Conservation (phyloP, 2,113 vertebrate species). For the Sula dactylatra region DNA sequence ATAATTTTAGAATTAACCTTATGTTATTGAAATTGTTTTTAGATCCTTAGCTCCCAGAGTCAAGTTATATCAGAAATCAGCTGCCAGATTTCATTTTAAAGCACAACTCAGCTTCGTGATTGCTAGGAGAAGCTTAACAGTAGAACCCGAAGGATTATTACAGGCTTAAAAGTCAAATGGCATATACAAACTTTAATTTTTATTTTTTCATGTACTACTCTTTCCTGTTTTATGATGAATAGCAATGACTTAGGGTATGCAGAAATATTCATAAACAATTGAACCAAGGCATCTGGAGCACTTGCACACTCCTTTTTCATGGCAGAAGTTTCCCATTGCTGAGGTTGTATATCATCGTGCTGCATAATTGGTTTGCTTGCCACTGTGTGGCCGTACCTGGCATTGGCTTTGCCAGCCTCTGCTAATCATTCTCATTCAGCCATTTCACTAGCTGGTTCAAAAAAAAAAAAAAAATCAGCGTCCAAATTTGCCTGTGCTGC, state of each 20-base stretch:
- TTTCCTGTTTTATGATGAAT: neutral
- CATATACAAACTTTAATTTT: neutral
- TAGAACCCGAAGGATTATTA: neutral
- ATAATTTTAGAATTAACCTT: neutral
- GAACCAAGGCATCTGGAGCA: neutral
- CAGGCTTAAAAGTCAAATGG: neutral
- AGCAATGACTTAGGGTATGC: neutral
- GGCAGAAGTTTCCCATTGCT: neutral
- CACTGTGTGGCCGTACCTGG: neutral
- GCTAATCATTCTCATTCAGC: neutral
- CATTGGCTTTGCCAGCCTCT: neutral
- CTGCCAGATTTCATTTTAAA: constrained; percentile 13
- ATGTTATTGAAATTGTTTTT: neutral
- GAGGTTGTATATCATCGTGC: neutral
- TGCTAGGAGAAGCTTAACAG: neutral
- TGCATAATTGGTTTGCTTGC: neutral
- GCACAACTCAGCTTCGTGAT: neutral
- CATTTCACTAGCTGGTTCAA: neutral
- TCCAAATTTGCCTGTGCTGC: neutral
- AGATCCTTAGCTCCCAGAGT: neutral
- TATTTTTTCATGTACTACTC: neutral
- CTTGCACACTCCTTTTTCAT: neutral
- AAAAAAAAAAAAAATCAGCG: neutral
- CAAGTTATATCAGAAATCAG: neutral
- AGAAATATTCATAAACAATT: neutral